Conservation (phyloP, 2,113 vertebrate species). For the Pao palembangensis region DNA sequence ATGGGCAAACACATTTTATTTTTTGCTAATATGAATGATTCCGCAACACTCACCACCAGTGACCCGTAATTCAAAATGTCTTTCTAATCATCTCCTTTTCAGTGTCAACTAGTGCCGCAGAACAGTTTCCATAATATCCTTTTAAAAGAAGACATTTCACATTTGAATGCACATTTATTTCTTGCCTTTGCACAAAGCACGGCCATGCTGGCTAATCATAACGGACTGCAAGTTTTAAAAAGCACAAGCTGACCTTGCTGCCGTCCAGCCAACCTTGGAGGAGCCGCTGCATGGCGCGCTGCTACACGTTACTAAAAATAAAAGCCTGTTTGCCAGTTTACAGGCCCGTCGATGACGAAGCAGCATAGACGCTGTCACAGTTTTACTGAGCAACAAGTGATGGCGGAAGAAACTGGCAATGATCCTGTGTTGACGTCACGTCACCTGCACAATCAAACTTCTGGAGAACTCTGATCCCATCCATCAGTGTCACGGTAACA, state of each 20-base stretch:
- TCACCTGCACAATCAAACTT: slow-evolving; percentile 29
- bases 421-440: slow-evolving; percentile 32
- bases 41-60: background rate
- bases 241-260: background rate
- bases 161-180: too few relatives aligned
- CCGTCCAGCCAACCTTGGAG: slow-evolving; percentile 29
- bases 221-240: too few relatives aligned
- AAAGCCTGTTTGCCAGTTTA: slow-evolving; percentile 36
- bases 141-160: too few relatives aligned
- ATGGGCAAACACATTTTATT: background rate
- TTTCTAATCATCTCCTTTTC: too few relatives aligned
- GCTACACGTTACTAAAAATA: slow-evolving; percentile 55
- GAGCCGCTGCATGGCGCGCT: slow-evolving; percentile 21
- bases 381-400: slow-evolving; percentile 25
- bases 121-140: too few relatives aligned
- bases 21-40: background rate
- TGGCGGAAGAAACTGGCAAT: slow-evolving; percentile 17
- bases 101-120: too few relatives aligned
- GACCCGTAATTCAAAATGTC: background rate
- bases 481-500: slow-evolving; percentile 13
- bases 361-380: slow-evolving; percentile 36
- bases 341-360: slow-evolving; percentile 43
- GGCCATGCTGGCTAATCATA: too few relatives aligned
- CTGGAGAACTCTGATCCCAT: slow-evolving; percentile 20
- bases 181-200: too few relatives aligned